Conservation (phyloP, 1,140 invertebrate genomes). For the Pinna nobilis region DNA sequence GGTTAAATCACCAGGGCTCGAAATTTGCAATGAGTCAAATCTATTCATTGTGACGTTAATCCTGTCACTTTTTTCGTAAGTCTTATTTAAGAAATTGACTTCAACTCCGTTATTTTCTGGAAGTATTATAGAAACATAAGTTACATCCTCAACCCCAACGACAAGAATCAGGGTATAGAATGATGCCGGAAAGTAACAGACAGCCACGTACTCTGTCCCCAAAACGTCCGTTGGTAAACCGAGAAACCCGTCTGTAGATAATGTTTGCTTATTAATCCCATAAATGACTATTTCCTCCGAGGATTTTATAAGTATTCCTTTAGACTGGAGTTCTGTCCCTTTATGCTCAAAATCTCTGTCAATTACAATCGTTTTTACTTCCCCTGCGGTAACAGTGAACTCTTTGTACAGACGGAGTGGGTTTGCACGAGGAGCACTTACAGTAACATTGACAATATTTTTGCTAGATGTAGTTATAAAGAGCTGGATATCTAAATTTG, state of each 20-base stretch:
- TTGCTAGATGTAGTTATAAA: slow-evolving; percentile 52
- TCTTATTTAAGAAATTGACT: slow-evolving; percentile 21
- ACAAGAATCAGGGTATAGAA: slow-evolving; percentile 31
- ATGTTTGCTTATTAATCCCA: slow-evolving; percentile 51
- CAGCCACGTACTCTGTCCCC: slow-evolving; percentile 56
- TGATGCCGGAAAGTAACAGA: slow-evolving; percentile 47
- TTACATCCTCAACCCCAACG: slow-evolving; percentile 34
- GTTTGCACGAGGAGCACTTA: slow-evolving; percentile 36
- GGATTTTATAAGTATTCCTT: slow-evolving; percentile 40
- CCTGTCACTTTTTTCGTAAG: slow-evolving; percentile 41
- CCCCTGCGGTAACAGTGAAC: slow-evolving; percentile 14
- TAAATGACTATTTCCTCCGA: slow-evolving; percentile 54
- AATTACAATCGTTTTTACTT: slow-evolving; percentile 24
- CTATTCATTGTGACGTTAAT: slow-evolving; percentile 36
- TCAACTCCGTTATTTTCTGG: background rate
- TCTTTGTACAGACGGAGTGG: background rate
- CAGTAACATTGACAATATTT: slow-evolving; percentile 34
- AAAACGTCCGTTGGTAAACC: slow-evolving; percentile 57
- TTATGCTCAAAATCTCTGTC: background rate
- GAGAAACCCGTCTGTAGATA: slow-evolving; percentile 61
- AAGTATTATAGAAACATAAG: slow-evolving; percentile 27
- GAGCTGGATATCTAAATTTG: slow-evolving; percentile 36
- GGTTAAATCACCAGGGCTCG: slow-evolving; percentile 53
- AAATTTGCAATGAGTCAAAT: slow-evolving; percentile 52
- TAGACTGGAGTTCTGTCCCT: slow-evolving; percentile 7